phyloP scores from a whole-genome alignment of 2,797 vertebrate species.

The Poeciliopsis gracilis region DNA sequence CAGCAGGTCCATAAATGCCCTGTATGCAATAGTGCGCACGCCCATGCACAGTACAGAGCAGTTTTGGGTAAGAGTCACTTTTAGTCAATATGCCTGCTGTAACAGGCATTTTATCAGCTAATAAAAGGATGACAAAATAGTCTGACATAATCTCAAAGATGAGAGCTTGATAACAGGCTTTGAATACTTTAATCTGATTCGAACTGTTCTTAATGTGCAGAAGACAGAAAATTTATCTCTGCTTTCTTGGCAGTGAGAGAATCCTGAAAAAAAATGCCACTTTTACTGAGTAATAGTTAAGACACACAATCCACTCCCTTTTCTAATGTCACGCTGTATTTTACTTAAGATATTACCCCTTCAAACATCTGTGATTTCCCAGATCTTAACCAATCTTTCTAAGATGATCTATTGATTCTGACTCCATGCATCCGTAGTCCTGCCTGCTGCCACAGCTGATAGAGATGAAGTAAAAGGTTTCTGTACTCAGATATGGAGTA shows the following conservation, averaged over 20 bases:
- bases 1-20: not conserved
- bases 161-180: not conserved
- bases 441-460: slow-evolving; percentile 40
- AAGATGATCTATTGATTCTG: slow-evolving; percentile 55
- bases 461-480: slow-evolving; percentile 62
- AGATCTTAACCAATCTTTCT: slow-evolving; percentile 18
- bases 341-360: not conserved
- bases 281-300: not conserved
- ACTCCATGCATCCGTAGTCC: slow-evolving; percentile 53
- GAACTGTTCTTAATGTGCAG: not conserved
- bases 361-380: slow-evolving; percentile 20
- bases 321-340: not conserved
- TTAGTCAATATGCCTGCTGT: not conserved
- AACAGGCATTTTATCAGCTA: not conserved
- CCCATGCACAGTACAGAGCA: not conserved
- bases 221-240: not conserved
- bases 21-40: not conserved
- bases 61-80: not conserved
- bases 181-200: not conserved
- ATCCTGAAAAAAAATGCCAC: not conserved
- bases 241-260: not conserved
- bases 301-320: not conserved
- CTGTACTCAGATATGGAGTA: slow-evolving; percentile 48
- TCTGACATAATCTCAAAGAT: slow-evolving; percentile 1
- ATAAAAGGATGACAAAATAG: not conserved